phyloP scores from a whole-genome alignment of 2,113 vertebrate genomes.

The Edolisoma coerulescens region DNA sequence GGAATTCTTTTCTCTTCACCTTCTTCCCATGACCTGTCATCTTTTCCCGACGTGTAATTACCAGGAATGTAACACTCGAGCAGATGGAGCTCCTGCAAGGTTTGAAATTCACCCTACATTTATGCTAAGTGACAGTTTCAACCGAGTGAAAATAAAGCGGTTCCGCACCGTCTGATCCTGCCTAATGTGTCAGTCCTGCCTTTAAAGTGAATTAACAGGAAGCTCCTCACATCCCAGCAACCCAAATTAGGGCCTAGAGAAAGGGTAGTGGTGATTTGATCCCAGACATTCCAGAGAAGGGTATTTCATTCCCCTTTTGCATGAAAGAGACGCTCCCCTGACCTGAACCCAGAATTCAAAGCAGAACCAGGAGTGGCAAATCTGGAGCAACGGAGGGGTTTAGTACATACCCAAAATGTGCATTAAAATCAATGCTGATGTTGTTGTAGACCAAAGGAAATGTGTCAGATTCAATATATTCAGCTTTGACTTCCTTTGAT shows the following conservation, averaged over 20 bases:
- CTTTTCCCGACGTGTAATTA: neutral
- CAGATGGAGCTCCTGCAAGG: neutral
- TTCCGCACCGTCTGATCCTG: neutral
- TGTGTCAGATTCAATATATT: too few relatives aligned
- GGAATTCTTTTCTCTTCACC: neutral
- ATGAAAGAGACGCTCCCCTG: neutral
- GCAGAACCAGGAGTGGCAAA: neutral
- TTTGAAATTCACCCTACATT: neutral
- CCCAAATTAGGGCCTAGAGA: neutral
- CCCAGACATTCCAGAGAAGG: neutral
- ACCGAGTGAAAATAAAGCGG: neutral
- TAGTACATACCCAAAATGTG: fast-evolving
- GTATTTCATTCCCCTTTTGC: neutral
- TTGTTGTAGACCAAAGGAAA: neutral
- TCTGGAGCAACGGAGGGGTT: neutral
- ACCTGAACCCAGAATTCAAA: neutral
- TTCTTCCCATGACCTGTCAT: neutral
- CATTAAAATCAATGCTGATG: neutral
- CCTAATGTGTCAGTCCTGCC: neutral
- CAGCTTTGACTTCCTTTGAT: neutral
- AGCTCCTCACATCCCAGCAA: neutral
- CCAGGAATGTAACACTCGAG: neutral
- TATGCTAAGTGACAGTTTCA: neutral
- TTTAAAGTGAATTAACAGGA: neutral
- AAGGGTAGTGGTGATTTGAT: neutral